Evolutionary conservation across 2,113 vertebrate genomes (phyloP).

Genomic region (Pionites leucogaster): DNA sequence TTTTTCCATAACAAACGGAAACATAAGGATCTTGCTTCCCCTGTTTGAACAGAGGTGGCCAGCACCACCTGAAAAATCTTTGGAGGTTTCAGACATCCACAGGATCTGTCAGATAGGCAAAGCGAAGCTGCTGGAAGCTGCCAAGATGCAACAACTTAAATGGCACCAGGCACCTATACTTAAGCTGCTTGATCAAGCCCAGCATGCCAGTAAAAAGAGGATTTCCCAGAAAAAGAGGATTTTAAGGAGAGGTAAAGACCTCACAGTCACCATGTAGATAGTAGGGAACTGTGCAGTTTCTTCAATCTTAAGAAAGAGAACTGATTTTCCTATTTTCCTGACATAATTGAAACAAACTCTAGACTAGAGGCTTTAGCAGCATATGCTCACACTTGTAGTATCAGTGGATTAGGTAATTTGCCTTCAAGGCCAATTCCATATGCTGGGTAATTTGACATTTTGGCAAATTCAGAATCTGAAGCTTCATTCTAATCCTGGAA

Average conservation of each 20-base stretch:
- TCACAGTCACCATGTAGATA: background rate
- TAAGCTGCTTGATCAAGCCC: background rate
- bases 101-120: background rate
- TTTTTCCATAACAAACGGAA: background rate
- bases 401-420: background rate
- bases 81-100: background rate
- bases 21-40: background rate
- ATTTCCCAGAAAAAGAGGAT: background rate
- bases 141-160: background rate
- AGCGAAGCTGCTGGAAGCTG: background rate
- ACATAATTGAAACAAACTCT: background rate
- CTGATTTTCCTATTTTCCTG: background rate
- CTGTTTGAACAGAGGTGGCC: background rate
- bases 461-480: background rate
- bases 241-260: background rate
- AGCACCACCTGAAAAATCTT: background rate
- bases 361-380: background rate
- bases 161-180: background rate
- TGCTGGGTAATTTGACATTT: background rate
- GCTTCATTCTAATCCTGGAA: constrained; percentile 2
- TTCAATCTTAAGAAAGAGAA: background rate
- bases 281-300: background rate
- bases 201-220: background rate
- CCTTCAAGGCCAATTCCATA: background rate
- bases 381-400: background rate